A percentile compares a stretch with the other conserved stretches of the same genome.
Evolutionary conservation across 2,113 vertebrate genomes (phyloP).

Genomic region (Guaruba guarouba): DNA sequence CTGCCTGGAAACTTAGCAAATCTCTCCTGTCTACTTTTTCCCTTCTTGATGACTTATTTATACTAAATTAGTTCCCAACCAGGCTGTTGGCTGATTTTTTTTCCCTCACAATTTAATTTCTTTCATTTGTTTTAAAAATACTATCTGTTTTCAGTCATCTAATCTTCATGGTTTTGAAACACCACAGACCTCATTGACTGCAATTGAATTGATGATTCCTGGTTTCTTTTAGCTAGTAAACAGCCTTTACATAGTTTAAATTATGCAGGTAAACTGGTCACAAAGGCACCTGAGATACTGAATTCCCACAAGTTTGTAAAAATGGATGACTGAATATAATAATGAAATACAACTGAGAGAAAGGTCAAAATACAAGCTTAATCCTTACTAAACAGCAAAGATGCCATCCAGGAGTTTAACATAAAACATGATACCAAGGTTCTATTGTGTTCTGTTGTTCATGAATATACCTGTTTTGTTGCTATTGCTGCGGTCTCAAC

Average conservation of each 20-base stretch:
- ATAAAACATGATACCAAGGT: not conserved
- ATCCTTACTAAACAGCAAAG: not conserved
- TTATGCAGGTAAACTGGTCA: not conserved
- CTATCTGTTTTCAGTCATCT: not conserved
- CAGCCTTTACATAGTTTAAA: not conserved
- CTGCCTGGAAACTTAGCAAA: not conserved
- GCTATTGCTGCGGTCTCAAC: not conserved
- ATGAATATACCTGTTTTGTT: not conserved
- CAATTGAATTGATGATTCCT: not conserved
- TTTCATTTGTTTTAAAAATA: not conserved
- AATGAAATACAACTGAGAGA: not conserved
- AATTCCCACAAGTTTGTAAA: not conserved
- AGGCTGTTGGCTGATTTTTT: not conserved
- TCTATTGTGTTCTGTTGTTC: not conserved
- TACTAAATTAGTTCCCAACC: not conserved
- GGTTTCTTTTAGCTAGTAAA: not conserved
- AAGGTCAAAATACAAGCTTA: not conserved
- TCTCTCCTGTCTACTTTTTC: not conserved
- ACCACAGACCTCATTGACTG: not conserved
- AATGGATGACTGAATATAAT: not conserved
- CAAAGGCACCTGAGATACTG: not conserved
- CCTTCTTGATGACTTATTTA: slow-evolving; percentile 15
- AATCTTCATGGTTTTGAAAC: not conserved
- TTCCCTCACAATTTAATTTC: not conserved
- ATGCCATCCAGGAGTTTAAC: not conserved